Percentiles rank a stretch among this genome's conserved stretches.
These are phyloP conservation scores for Mobula birostris DNA, from an alignment of 2,113 vertebrate genomes.

Conservation along the genomic window DNA sequence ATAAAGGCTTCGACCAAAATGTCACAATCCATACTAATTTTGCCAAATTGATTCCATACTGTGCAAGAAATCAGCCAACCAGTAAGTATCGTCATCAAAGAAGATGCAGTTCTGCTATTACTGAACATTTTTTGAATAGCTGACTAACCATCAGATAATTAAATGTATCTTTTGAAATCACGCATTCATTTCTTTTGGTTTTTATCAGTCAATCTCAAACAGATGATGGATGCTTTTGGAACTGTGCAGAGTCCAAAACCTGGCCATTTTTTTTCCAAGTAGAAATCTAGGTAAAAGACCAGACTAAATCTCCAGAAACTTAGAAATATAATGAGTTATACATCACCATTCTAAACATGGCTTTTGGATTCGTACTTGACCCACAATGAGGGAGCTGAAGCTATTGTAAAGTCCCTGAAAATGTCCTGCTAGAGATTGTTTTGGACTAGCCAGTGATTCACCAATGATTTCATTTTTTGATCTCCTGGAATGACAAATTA, in stretches of 20 bases:
- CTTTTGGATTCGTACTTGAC: neutral
- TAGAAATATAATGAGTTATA: neutral
- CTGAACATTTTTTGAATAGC: neutral
- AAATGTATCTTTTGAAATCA: constrained; percentile 2
- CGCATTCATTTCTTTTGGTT: neutral
- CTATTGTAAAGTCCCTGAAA: neutral
- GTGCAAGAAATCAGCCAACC: neutral
- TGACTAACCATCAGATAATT: neutral
- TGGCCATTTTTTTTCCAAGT: neutral
- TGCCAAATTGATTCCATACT: neutral
- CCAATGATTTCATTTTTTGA: neutral
- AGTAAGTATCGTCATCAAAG: neutral
- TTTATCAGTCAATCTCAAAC: constrained; percentile 8
- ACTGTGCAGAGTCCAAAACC: neutral
- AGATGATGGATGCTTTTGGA: neutral
- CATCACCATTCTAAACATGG: neutral
- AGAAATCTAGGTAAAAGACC: neutral
- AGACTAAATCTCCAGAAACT: neutral
- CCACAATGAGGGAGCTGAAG: neutral
- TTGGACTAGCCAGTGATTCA: neutral
- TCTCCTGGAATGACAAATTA: neutral
- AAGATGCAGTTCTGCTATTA: neutral
- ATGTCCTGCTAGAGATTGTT: neutral
- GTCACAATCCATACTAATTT: neutral
- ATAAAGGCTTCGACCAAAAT: neutral